Base-by-base conservation (phyloP, 1,140 invertebrate genomes). In the Drosophila neocordata region DNA sequence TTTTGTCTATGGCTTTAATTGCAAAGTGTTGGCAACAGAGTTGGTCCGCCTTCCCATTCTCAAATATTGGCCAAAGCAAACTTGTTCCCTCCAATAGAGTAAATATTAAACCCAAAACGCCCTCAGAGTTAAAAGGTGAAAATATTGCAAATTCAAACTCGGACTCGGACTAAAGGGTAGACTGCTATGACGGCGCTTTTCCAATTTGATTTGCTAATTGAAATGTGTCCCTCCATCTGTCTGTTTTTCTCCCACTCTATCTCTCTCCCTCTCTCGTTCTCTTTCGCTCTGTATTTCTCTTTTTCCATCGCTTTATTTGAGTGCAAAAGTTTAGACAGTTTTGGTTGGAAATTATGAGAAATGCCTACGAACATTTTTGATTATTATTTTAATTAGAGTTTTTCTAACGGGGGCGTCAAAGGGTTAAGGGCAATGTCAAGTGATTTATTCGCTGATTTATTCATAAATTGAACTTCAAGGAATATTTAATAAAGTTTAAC, bases 181-280 rank as follows among this genome's bases (percentile, higher is more conserved):
- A 38, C 41, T 44, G 13, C 41, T 8, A 13, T 18, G n/a, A 15
- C 41, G 15, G n/a, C 13, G 44, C 8, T 65, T 70, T 53, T n/a
- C 69, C 69, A 77, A 87, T 79, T 87, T 88, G 79, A 88, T 79
- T 88, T 88, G 79, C 82, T 82, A 87, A 88, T 88, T 72, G 62
- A 78, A 81, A 78, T 74, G 53, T 73, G 57, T 65, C 52, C 57
- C 58, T 65, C 52, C 57, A 62, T 57, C 12, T 57, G 12, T 35
- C 22, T 34, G 31, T 35, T 4, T 48, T 44, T 3, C 13, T 18
- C 5, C 8, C 13, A 1, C 18, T 20, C 15, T 9, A 8, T 18
- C 18, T 48, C 3, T 41, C 35, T 57, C 27, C 2, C 22, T 31
- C 6, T 31, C 27, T 31, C 5, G 6, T 1, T 24, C 24, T 24